A percentile compares a stretch with the other conserved stretches of the same genome.
Conservation (phyloP, 64 coral and sea anemone species). For the Actinia equina region DNA sequence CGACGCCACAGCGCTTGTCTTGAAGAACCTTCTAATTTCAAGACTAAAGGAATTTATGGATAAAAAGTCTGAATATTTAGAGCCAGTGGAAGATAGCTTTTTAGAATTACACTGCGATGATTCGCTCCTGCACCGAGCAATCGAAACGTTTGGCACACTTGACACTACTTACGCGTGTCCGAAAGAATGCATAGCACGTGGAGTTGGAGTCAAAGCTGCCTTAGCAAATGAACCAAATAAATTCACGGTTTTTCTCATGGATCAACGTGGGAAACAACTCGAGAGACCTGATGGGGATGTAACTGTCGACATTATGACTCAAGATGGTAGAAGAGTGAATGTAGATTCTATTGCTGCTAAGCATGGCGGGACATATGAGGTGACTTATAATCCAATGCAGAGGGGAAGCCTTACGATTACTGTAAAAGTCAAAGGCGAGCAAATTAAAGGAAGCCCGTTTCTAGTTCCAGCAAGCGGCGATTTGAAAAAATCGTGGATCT, state of each 20-base stretch:
- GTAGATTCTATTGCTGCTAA: slow-evolving; percentile 28
- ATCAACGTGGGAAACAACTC: slow-evolving; percentile 32
- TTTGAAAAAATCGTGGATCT: slow-evolving; percentile 60
- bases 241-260: slow-evolving; percentile 52
- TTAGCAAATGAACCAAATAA: slow-evolving; percentile 27
- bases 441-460: slow-evolving; percentile 52
- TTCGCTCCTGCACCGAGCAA: slow-evolving; percentile 43
- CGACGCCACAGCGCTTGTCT: slow-evolving; percentile 23
- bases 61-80: slow-evolving; percentile 32
- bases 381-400: slow-evolving; percentile 41
- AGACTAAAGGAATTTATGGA: slow-evolving; percentile 38
- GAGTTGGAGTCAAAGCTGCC: slow-evolving; percentile 45
- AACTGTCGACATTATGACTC: slow-evolving; percentile 15
- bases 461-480: slow-evolving; percentile 30
- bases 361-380: slow-evolving; percentile 50
- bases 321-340: slow-evolving; percentile 39
- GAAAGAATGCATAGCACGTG: slow-evolving; percentile 42
- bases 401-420: slow-evolving; percentile 30
- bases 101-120: slow-evolving; percentile 46
- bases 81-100: slow-evolving; percentile 43
- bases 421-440: slow-evolving; percentile 34
- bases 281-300: slow-evolving; percentile 2
- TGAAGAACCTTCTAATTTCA: slow-evolving; percentile 46
- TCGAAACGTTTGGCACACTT: slow-evolving; percentile 46
- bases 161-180: slow-evolving; percentile 24